These are phyloP conservation scores for Bolborhynchus lineola DNA, from an alignment of 2,113 vertebrate genomes.

Conservation along the genomic window DNA sequence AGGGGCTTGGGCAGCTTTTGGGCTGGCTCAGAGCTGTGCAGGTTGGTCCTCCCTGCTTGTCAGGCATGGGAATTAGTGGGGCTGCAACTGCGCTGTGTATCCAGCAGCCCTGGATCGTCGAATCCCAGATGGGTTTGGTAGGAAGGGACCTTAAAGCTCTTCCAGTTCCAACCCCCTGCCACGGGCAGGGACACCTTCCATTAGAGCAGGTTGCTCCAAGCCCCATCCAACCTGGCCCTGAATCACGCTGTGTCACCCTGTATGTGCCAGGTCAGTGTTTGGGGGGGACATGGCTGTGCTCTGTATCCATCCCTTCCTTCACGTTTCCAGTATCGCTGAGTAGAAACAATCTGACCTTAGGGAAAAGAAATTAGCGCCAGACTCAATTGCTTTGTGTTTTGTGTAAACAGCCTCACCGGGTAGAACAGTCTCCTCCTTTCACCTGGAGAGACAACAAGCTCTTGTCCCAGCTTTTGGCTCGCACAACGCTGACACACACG, in stretches of 20 bases:
- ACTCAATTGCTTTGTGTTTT: slow-evolving; percentile 43
- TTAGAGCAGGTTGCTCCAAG: too few relatives aligned
- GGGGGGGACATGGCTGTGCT: not conserved
- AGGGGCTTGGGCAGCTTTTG: rapidly evolving
- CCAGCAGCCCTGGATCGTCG: not conserved
- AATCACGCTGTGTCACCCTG: not conserved
- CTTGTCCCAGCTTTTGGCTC: not conserved
- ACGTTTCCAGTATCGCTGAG: not conserved
- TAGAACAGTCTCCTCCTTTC: slow-evolving; percentile 19
- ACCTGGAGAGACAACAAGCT: not conserved
- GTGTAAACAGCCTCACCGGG: slow-evolving; percentile 45
- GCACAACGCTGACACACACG: not conserved
- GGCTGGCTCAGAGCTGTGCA: rapidly evolving
- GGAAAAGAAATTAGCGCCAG: slow-evolving; percentile 27
- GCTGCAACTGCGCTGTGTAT: too few relatives aligned
- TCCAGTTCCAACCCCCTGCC: not conserved
- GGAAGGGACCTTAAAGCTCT: not conserved
- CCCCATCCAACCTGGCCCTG: not conserved
- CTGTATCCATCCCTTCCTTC: not conserved
- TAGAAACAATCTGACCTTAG: slow-evolving; percentile 59
- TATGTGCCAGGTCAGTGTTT: rapidly evolving
- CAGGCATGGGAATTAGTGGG: not conserved
- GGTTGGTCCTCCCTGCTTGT: not conserved
- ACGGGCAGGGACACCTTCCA: not conserved
- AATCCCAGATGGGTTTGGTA: not conserved